Evolutionary conservation across 2,888 invertebrate genomes (phyloP), one percentile per base, ranked within the genome.

Genomic region (Liposcelis brunnea): DNA sequence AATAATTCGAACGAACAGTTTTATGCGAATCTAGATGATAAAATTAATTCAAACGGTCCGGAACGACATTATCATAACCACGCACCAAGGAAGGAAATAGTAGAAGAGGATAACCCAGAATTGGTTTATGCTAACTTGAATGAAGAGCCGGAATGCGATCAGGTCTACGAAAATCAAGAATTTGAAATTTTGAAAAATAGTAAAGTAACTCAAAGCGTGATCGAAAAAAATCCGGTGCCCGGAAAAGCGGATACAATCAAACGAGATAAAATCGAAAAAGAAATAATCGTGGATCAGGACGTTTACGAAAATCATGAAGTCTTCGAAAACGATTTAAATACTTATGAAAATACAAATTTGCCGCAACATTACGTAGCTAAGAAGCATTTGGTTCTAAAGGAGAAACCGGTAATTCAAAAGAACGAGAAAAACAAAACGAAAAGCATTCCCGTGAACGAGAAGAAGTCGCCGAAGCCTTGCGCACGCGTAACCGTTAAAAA

Each of bases 121-220:
- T n/a, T 19, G 19, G 16, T 18, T 18, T 40, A 40, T 18, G 12
- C 21, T 7, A 40, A 40, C 11, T 15, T 35, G 16, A 15, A 14
- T 7, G 35, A 35, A 35, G 40, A 40, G 12, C 19, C 12, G n/a
- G 40, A 40, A n/a, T 26, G 26, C 26, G 18, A 40, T 7, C 40
- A 40, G 40, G 40, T 40, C 10, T 40, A 40, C 21, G 40, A 40
- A 19, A 40, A 40, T 21, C 16, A 40, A 40, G 40, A 40, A 19
- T 40, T 40, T 18, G 12, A 16, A n/a, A 11, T 14, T 5, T 18
- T 40, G 40, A 14, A 21, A n/a, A 19, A 19, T 11, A 40, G 15
- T 11, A 16, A 19, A 40, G 40, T 18, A 7, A 40, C 19, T 3
- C 18, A 40, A 21, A 40, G 40, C 21, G 16, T 35, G 5, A 35